Evolutionary conservation across 2,888 invertebrate genomes (phyloP).

Genomic region (Leptodirus hochenwartii): DNA sequence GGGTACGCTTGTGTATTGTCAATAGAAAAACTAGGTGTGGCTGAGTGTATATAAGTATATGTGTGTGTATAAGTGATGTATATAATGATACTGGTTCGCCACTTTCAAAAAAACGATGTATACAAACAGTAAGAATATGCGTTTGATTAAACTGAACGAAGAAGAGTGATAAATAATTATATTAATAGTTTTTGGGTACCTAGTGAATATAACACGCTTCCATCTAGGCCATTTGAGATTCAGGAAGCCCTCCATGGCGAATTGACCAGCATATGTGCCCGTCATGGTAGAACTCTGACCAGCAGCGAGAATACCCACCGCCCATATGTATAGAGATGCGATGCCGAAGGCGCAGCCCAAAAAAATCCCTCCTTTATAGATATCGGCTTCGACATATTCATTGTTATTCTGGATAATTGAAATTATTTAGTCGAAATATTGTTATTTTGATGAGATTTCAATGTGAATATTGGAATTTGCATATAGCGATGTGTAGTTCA

Average conservation of each 20-base stretch:
- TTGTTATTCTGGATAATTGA: conserved; percentile 28
- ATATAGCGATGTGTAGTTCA: too few species aligned
- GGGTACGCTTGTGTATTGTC: too few species aligned
- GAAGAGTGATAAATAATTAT: too few species aligned
- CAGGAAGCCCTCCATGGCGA: conserved; percentile 79
- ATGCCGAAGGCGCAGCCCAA: conserved; percentile 58
- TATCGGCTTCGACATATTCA: conserved; percentile 38
- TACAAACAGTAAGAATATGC: too few species aligned
- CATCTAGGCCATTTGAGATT: conserved; percentile 70
- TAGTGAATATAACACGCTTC: conserved; percentile 70
- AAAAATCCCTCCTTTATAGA: conserved; percentile 54
- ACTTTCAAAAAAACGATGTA: too few species aligned
- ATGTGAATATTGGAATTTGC: neutral
- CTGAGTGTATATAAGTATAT: too few species aligned
- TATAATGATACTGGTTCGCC: too few species aligned
- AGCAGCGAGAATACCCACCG: conserved; percentile 58
- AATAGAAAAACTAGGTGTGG: too few species aligned
- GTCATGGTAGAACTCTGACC: conserved; percentile 74
- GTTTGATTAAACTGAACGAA: too few species aligned
- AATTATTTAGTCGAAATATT: conserved; percentile 5
- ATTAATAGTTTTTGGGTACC: too few species aligned
- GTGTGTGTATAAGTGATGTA: too few species aligned
- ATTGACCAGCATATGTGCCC: conserved; percentile 67
- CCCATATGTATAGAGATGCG: conserved; percentile 68
- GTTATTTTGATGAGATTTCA: conserved; percentile 1